Base-by-base conservation (phyloP, 2,113 vertebrate species). In the Tyrannus savana region DNA sequence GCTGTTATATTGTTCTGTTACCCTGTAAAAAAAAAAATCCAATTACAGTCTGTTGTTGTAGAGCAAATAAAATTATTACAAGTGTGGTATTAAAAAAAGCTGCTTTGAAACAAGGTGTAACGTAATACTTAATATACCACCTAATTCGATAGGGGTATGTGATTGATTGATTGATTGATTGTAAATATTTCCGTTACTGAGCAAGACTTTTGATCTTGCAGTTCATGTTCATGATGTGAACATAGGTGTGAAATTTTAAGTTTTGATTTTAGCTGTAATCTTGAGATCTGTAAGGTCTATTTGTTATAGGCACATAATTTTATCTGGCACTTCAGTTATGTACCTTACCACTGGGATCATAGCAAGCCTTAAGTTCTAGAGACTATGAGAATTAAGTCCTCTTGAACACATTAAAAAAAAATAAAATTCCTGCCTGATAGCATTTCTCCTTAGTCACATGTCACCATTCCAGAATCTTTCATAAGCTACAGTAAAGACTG, bases 261-360 rank as follows among this genome's bases (percentile, higher is more conserved):
- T 42, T 42, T 62, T n/a, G 46, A 41, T 10, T 27, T 4, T 3
- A 68, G 11, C 10, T 66, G 4, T 49, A 28, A 24, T 62, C 14
- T 68, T 71, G 30, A 50, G 6, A 52, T 41, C 4, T 95, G 3
- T 53, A 39, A 63, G 4, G 3, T 71, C 2, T 30, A 15, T 73
- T 19, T 55, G 9, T 72, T 78, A 42, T 5, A 73, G 10, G 9
- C 33, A 25, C 3, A 27, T 33, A 47, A 56, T 60, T 66, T 84
- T 72, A 59, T 30, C 6, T 59, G 11, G 2, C 5, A 8, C 10
- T 66, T 90, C 35, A 47, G 22, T 16, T 60, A 41, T 53, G 7
- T 64, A 19, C 7, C 3, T 1, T 72, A 30, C 4, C 7, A 9
- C 39, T 84, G 5, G 6, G 14, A 30, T 68, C 1, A 3, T 27